Evolutionary conservation across 2,797 vertebrate species (phyloP).

Genomic region (Schizothorax lantsangensis): DNA sequence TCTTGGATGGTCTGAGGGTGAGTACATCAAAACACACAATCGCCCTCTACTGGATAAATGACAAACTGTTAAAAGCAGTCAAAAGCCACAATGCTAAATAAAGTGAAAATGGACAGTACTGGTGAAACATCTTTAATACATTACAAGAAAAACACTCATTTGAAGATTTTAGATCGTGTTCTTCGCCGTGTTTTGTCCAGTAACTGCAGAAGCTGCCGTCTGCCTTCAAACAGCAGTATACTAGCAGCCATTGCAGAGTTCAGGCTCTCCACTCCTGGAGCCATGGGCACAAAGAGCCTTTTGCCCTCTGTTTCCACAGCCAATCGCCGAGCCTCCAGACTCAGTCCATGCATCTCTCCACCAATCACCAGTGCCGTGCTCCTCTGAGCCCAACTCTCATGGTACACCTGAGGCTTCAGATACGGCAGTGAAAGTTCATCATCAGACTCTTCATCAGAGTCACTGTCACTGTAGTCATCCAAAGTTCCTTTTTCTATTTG

Average conservation of each 20-base stretch:
- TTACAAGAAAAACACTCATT: background rate
- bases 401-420: constrained; percentile 78
- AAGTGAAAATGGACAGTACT: background rate
- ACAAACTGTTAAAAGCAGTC: background rate
- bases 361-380: constrained; percentile 87
- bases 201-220: constrained; percentile 80
- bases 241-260: constrained; percentile 92
- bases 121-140: background rate
- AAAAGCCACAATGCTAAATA: background rate
- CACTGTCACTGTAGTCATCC: constrained; percentile 62
- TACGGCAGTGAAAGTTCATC: constrained; percentile 63
- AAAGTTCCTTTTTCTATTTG: constrained; percentile 72
- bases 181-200: constrained; percentile 60
- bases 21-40: background rate
- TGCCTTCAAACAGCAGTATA: constrained; percentile 92
- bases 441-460: constrained; percentile 65
- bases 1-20: background rate
- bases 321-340: constrained; percentile 79
- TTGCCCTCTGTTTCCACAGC: constrained; percentile 79
- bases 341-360: constrained; percentile 88
- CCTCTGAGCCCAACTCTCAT: constrained; percentile 81
- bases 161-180: background rate
- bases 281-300: constrained; percentile 85
- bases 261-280: constrained; percentile 85
- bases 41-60: background rate